Evolutionary conservation across 2,797 vertebrate genomes (phyloP).

Genomic region (Chromobotia macracanthus): DNA sequence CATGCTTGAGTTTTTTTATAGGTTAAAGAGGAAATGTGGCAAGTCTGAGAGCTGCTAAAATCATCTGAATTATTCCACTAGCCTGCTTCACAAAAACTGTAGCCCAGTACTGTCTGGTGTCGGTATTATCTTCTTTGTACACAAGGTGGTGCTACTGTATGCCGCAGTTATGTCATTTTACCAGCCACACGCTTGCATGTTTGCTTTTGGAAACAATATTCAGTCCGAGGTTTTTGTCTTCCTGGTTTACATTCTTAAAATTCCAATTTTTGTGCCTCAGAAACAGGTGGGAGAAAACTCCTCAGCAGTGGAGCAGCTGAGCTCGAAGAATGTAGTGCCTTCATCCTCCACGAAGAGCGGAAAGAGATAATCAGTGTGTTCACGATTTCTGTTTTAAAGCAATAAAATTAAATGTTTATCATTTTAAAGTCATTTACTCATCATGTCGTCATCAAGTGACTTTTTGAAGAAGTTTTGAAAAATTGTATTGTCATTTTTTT

Average conservation of each 20-base stretch:
- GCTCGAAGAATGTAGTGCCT: conserved; percentile 69
- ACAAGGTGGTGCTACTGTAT: background rate
- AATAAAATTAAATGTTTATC: background rate
- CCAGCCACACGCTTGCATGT: background rate
- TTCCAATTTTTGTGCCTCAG: conserved; percentile 61
- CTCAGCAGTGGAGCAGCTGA: conserved; percentile 55
- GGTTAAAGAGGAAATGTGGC: background rate
- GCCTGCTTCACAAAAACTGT: background rate
- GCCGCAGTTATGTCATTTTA: background rate
- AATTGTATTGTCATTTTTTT: too few relatives aligned
- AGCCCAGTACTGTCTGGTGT: too few relatives aligned
- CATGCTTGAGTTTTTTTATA: background rate
- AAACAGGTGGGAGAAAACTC: conserved; percentile 68
- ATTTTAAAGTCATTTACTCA: too few relatives aligned
- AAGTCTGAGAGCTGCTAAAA: too few relatives aligned
- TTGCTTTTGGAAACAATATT: background rate
- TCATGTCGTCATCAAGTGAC: background rate
- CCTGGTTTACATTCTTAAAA: background rate
- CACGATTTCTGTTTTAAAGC: background rate
- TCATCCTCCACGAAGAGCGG: conserved; percentile 65
- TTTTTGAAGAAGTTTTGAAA: too few relatives aligned
- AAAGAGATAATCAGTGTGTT: conserved; percentile 69
- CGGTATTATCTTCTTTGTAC: background rate
- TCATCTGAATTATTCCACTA: background rate
- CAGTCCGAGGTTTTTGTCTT: background rate